Base-by-base conservation (phyloP, 2,113 vertebrate genomes). In the Vulpes ferrilata region DNA sequence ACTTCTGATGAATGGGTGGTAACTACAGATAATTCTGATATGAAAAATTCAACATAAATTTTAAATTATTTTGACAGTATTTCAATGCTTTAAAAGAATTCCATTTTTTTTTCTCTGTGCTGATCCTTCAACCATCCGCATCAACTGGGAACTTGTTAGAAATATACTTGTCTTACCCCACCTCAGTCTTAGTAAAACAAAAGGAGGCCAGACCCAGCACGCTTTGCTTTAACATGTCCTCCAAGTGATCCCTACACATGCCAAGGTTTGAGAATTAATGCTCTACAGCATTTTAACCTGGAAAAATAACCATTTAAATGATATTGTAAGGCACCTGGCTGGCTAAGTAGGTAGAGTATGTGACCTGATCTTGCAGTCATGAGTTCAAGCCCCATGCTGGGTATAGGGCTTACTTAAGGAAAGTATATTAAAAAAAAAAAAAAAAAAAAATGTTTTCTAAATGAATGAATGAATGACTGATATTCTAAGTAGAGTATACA, bases 1-100 rank as follows among this genome's bases (percentile, higher is more conserved):
- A 65, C n/a, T 89, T 90, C 67, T 67, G 48, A 94, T 55, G 43
- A 74, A 92, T 85, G 62, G 7, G 32, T 96, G 23, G 43, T 55
- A 89, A 89, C 57, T 81, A 74, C 1, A 86, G 32, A 91, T 15
- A 90, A 88, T 35, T 95, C 67, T 55, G 53, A 91, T 57, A 74
- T 22, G 25, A 90, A 78, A 95, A 88, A 30, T 60, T 83, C 5
- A 96, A 51, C 7, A 76, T 48, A 43, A 84, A 81, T 32, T 87
- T 96, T 55, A 73, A 17, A 83, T 30, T 82, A 82, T 55, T 67
- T 80, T 78, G 32, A 74, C 13, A 79, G 3, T 55, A 87, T 38
- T 65, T 78, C 67, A 85, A 25, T 38, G 11, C 90, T 73, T 95
- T 74, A n/a, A 84, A 93, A 93, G 30, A 11, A 90, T 62, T 64